Base-by-base conservation (phyloP, 2,113 vertebrate genomes). In the Malurus melanocephalus region DNA sequence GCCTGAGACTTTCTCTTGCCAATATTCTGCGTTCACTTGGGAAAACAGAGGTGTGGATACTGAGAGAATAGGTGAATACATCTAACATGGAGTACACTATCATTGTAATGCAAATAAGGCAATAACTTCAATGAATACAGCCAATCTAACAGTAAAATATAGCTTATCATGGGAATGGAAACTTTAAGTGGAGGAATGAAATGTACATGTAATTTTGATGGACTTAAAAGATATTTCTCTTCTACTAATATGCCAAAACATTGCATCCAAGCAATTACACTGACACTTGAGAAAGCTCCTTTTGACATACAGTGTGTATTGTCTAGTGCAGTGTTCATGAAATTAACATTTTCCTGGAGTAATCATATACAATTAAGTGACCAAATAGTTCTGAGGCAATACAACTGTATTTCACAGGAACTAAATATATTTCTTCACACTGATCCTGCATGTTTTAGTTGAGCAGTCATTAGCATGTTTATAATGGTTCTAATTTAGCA, bases 401-500 rank as follows among this genome's bases (percentile, higher is more conserved):
- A 97, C 94, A 97, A 97, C 94, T 95, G 90, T 95, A 96, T 97
- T 96, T 96, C 95, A 96, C 92, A 95, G 91, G 92, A 97, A 96
- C 95, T 96, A 97, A 97, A 97, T 98, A 94, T 97, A 95, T 97
- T 97, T 97, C 95, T 97, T 97, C 93, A 95, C 94, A 96, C 94
- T 87, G 96, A 97, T 97, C 97, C 95, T 97, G 96, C 95, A 64
- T 97, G 97, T 97, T 97, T 97, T 97, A 97, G 97, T 97, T 79
- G 80, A 97, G 97, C 93, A 97, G 96, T 97, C 97, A 98, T 98
- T 98, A 97, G 97, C 97, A 97, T 98, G 97, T 97, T 98, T 98
- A 98, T 98, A 98, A 97, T 98, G 95, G 97, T 97, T 97, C 97
- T 98, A 98, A 98, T 98, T 98, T 98, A 98, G 97, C 96, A 97